A percentile compares a stretch with the other conserved stretches of the same genome.
phyloP scores from a whole-genome alignment of 2,113 vertebrate genomes.

The Siphamia tubifer region DNA sequence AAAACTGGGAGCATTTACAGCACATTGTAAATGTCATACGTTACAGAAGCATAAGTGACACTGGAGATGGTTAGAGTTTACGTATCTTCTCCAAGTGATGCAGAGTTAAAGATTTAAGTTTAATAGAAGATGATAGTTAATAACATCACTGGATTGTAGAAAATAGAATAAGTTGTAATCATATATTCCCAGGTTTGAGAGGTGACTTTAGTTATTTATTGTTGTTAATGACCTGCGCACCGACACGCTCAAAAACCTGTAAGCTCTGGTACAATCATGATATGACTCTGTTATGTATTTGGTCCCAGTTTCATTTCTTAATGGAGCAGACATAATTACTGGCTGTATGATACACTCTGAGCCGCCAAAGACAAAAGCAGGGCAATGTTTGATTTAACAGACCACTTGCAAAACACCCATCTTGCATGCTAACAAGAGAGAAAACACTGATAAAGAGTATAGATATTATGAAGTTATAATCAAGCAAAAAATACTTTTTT shows the following conservation, averaged over 20 bases:
- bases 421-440: constrained; percentile 62
- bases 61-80: constrained; percentile 4
- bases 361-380: constrained; percentile 67
- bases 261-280: constrained; percentile 59
- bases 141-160: constrained; percentile 25
- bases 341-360: constrained; percentile 33
- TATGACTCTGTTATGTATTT: constrained; percentile 9
- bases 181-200: constrained; percentile 27
- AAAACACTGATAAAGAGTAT: constrained; percentile 45
- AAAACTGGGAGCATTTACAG: constrained; percentile 34
- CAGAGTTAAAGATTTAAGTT: constrained; percentile 3
- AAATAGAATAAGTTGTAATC: not conserved
- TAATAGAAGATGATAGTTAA: too few species aligned
- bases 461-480: constrained; percentile 62
- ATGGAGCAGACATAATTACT: constrained; percentile 16
- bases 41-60: constrained; percentile 4
- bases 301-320: constrained; percentile 43
- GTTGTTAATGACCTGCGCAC: constrained; percentile 18
- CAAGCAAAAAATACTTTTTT: constrained; percentile 63
- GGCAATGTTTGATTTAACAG: constrained; percentile 44
- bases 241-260: constrained; percentile 29
- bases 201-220: constrained; percentile 29
- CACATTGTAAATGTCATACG: constrained; percentile 23
- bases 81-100: not conserved
- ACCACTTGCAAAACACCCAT: constrained; percentile 49